phyloP scores from a whole-genome alignment of 2,888 invertebrate species.

The Hybos culiciformis region DNA sequence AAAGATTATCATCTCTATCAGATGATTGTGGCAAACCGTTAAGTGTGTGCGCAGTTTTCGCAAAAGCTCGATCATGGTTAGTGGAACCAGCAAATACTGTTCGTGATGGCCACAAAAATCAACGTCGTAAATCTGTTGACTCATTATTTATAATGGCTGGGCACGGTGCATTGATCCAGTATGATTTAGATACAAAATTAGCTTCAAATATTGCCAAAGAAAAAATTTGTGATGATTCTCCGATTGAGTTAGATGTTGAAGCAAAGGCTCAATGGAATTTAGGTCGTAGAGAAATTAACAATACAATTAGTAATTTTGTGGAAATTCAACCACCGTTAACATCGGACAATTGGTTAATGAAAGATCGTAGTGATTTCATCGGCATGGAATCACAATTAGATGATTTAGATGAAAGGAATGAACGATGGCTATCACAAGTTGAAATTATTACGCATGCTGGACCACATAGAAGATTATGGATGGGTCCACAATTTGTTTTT shows the following conservation, averaged over 20 bases:
- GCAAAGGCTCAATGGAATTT: slow-evolving; percentile 85
- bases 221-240: slow-evolving; percentile 72
- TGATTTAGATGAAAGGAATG: slow-evolving; percentile 45
- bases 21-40: slow-evolving; percentile 55
- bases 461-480: slow-evolving; percentile 91
- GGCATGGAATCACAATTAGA: slow-evolving; percentile 24
- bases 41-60: slow-evolving; percentile 66
- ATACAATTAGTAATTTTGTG: slow-evolving; percentile 35
- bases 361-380: slow-evolving; percentile 32
- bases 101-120: slow-evolving; percentile 34
- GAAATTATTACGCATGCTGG: slow-evolving; percentile 96
- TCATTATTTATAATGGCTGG: slow-evolving; percentile 85
- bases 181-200: slow-evolving; percentile 69
- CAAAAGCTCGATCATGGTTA: slow-evolving; percentile 61
- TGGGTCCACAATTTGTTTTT: slow-evolving; percentile 99
- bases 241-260: slow-evolving; percentile 72
- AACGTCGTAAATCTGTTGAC: slow-evolving; percentile 50
- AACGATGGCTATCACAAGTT: slow-evolving; percentile 90
- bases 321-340: slow-evolving; percentile 68
- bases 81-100: slow-evolving; percentile 37
- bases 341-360: slow-evolving; percentile 50
- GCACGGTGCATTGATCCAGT: slow-evolving; percentile 75
- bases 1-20: slow-evolving; percentile 55
- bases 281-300: slow-evolving; percentile 40
- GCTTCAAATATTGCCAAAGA: slow-evolving; percentile 56